Base-by-base conservation (phyloP, 2,113 vertebrate species). In the Abramis brama region DNA sequence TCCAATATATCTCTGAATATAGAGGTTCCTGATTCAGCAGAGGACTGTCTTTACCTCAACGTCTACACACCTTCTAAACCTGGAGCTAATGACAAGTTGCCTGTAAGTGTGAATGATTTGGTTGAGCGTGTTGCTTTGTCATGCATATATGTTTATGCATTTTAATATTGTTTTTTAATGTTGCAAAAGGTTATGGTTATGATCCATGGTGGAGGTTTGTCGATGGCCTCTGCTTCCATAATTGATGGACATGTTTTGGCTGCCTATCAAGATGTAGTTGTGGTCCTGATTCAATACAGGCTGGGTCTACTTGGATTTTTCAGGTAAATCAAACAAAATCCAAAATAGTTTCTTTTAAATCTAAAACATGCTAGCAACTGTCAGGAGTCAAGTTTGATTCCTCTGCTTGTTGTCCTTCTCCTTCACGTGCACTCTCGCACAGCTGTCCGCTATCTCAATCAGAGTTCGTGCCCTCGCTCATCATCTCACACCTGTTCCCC, bases 271-370 rank as follows among this genome's bases (percentile, higher is more conserved):
- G 91, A 96, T 4, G 93, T 97, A 60, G 94, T 97, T 27, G 94
- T 97, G 36, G 96, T 97, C 83, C 4, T 93, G 10, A 92, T 97
- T 85, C 97, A 98, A 91, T 97, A 97, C 87, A 93, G 96, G n/a
- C 87, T 97, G 19, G 96, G 96, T 5, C 1, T 96, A 33, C 25
- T 93, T 62, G 97, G 97, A 17, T 97, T 97, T 89, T 90, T 97
- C 77, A 96, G 96, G 96, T 97, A 89, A 89, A 64, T 64, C n/a
- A 12, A 27, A 27, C 8, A 6, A 23, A 71, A 71, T 21, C 19
- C 9, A 12, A 43, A 71, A 12, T 71, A 10, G 17, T 70, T 68
- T 33, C 1, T 8, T 1, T 19, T 70, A 70, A 70, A 11, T 21
- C 17, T 57, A 57, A 57, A 57, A 21, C 17, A 6, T 55, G 17